Conservation (phyloP, 2,888 invertebrate genomes). For the Helicoverpa assulta region DNA sequence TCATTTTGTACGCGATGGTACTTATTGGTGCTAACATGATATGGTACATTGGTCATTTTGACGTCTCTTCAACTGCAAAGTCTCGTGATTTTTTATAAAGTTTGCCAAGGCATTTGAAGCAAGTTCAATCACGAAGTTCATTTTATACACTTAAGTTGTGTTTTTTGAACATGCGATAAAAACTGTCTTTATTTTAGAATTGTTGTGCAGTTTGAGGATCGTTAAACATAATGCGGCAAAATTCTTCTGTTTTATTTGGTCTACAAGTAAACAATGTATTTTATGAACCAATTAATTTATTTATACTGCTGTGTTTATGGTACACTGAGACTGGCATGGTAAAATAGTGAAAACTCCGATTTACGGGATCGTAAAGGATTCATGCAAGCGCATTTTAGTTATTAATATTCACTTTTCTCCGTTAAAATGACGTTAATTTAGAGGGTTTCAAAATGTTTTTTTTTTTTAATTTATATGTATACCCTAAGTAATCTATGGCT, state of each 20-base stretch:
- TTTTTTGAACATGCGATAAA: conserved; percentile 5
- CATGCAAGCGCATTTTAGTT: not conserved
- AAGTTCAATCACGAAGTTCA: too few species aligned
- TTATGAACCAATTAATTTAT: conserved; percentile 17
- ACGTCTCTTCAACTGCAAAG: too few species aligned
- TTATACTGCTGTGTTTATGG: not conserved
- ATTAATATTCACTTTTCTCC: not conserved
- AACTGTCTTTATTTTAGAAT: conserved; percentile 16
- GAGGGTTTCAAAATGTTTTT: too few species aligned
- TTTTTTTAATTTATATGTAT: too few species aligned
- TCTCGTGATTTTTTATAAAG: too few species aligned
- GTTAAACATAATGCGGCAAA: conserved; percentile 17
- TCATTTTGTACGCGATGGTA: conserved; percentile 17
- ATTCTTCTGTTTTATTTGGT: conserved; percentile 12
- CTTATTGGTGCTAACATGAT: not conserved
- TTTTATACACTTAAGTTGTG: not conserved
- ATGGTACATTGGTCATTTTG: conserved; percentile 7
- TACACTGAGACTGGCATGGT: too few species aligned
- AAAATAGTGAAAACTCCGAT: not conserved
- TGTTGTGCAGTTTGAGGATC: conserved; percentile 18
- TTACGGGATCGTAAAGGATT: not conserved
- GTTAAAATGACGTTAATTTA: not conserved
- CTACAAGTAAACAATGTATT: not conserved
- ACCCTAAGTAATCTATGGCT: too few species aligned
- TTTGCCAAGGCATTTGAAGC: too few species aligned